phyloP scores from a whole-genome alignment of 1,140 invertebrate species.

The Aphelenchoides fujianensis region DNA sequence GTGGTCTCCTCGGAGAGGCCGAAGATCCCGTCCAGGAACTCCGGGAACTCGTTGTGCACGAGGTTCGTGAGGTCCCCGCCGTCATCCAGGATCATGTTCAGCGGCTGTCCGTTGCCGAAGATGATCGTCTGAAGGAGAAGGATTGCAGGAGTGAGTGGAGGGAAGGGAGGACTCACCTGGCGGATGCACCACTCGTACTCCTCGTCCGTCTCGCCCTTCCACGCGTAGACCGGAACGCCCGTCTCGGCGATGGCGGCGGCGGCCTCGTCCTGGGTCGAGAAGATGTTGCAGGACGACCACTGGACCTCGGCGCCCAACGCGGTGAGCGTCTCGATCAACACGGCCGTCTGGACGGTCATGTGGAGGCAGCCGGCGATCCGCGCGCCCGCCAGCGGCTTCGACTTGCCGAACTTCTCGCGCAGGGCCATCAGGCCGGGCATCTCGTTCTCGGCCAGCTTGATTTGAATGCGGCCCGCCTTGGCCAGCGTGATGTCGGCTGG shows the following conservation, averaged over 20 bases:
- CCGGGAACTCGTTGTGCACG: constrained; percentile 85
- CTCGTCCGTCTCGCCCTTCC: constrained; percentile 99
- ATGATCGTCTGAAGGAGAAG: constrained; percentile 66
- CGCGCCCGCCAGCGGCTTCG: constrained; percentile 85
- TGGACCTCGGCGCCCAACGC: constrained; percentile 94
- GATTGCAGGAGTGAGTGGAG: constrained; percentile 7
- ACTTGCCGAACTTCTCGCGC: constrained; percentile 80
- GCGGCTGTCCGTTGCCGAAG: constrained; percentile 71
- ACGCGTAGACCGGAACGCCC: constrained; percentile 95
- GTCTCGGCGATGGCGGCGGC: constrained; percentile 93
- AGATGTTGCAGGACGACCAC: constrained; percentile 68
- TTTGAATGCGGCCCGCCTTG: constrained; percentile 92
- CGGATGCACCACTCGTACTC: constrained; percentile 99
- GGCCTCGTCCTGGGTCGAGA: constrained; percentile 85
- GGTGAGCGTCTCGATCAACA: constrained; percentile 91
- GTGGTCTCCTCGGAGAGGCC: constrained; percentile 98
- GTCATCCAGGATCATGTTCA: constrained; percentile 98
- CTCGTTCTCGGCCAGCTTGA: constrained; percentile 94
- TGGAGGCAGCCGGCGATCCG: constrained; percentile 87
- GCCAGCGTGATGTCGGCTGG: constrained; percentile 78
- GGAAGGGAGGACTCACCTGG: constrained; percentile 75
- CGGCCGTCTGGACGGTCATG: constrained; percentile 92
- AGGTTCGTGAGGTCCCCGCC: constrained; percentile 95
- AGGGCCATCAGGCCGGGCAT: constrained; percentile 96
- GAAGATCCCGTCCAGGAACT: constrained; percentile 73